phyloP scores from a whole-genome alignment of 92 coral and sea anemone species.

The Zoanthus solanderi region DNA sequence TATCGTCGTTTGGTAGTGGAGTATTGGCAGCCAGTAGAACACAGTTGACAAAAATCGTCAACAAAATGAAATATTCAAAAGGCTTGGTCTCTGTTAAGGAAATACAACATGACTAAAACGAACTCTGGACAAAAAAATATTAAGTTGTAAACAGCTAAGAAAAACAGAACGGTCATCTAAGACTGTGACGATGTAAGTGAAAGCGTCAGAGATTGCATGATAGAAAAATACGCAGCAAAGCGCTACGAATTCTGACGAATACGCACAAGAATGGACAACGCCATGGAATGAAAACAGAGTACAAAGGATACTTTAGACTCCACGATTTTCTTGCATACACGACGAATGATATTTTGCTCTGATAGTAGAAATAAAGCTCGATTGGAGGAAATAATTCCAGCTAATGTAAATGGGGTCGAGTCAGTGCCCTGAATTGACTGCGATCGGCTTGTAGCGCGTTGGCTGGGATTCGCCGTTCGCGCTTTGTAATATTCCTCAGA shows the following conservation, averaged over 20 bases:
- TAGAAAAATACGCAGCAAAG: constrained; percentile 25
- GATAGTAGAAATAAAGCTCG: constrained; percentile 88
- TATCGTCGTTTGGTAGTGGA: constrained; percentile 89
- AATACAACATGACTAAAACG: constrained; percentile 28
- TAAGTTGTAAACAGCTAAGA: background rate
- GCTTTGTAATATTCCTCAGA: constrained; percentile 89
- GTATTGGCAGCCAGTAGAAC: constrained; percentile 95
- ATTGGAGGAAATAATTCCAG: constrained; percentile 67
- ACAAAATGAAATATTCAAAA: constrained; percentile 93
- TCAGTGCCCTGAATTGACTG: constrained; percentile 87
- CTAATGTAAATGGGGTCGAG: constrained; percentile 59
- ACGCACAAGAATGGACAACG: constrained; percentile 51
- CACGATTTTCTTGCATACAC: constrained; percentile 51
- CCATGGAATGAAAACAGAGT: constrained; percentile 47
- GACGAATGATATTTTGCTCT: constrained; percentile 83
- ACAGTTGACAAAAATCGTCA: constrained; percentile 99
- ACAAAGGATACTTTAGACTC: constrained; percentile 50
- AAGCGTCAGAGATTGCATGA: constrained; percentile 25
- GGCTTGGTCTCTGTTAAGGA: constrained; percentile 54
- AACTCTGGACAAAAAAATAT: constrained; percentile 39
- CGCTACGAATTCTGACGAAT: constrained; percentile 35
- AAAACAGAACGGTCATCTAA: constrained; percentile 7
- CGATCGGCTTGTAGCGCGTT: constrained; percentile 76
- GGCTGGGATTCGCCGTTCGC: constrained; percentile 84
- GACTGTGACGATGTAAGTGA: background rate